Base-by-base conservation (phyloP, 2,888 invertebrate genomes). In the Limnephilus auricula region DNA sequence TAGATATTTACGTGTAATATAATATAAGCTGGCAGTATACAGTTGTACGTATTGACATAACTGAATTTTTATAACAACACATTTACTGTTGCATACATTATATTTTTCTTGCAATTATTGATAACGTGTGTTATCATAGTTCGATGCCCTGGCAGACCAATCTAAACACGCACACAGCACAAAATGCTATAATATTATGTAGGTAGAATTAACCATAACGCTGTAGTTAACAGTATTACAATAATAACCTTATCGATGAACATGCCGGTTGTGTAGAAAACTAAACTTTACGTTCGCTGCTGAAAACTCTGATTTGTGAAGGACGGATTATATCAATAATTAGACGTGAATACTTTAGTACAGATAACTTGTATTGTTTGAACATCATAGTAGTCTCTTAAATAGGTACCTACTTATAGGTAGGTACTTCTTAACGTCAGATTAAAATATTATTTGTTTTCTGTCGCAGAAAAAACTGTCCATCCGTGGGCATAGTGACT, bases 61-160 rank as follows among this genome's bases (percentile, higher is more conserved):
- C 25, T 65, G 9, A 65, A 25, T 65, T 65, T 65, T 65, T 86
- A 50, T 86, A 30, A 65, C 45, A 86, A 86, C 15, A 9, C 45
- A 12, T 50, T 40, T 31, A 4, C 50, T 86, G 50, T 45, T 34
- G 32, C 40, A 50, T 86, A n/a, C 50, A 34, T 78, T 65, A 65
- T 65, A 86, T 88, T 82, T 34, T 79, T 78, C 50, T 50, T 90
- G 90, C 88, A 80, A 82, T 90, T 90, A 90, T 79, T 86, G 90
- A 90, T 90, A 90, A 90, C 80, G 88, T 45, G 65, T 31, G 79
- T 37, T 88, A 90, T 90, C 90, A n/a, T 32, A 45, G 89, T 89
- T 82, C 89, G 89, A 82, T 82, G 89, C 89, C 82, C 89, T 45
- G 30, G 15, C 32, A 32, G 83, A 25, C 83, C 34, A 25, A 25